Evolutionary conservation across 2,888 invertebrate species (phyloP).

Genomic region (Aporophyla lueneburgensis): DNA sequence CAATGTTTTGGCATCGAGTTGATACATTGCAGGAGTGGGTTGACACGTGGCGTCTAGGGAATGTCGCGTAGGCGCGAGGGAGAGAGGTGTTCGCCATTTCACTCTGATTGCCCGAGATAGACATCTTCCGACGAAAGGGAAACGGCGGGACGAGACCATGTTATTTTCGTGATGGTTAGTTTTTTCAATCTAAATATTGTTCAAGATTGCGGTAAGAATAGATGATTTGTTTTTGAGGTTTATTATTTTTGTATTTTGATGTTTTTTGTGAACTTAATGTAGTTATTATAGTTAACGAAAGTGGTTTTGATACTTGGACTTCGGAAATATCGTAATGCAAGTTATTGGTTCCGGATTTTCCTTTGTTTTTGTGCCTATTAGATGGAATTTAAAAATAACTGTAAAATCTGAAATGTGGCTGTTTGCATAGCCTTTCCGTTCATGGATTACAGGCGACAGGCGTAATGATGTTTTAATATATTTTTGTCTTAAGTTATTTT

Average conservation of each 20-base stretch:
- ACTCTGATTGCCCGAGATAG: slow-evolving; percentile 83
- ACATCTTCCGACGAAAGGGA: slow-evolving; percentile 85
- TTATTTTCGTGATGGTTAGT: slow-evolving; percentile 80
- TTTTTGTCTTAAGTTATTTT: neutral
- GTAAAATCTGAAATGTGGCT: neutral
- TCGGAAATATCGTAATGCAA: neutral
- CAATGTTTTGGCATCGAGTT: slow-evolving; percentile 76
- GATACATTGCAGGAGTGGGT: slow-evolving; percentile 79
- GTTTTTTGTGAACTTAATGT: slow-evolving; percentile 20
- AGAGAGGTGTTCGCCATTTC: slow-evolving; percentile 75
- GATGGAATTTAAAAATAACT: neutral
- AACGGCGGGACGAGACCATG: slow-evolving; percentile 79
- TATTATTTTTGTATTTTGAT: slow-evolving; percentile 34
- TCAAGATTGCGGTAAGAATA: slow-evolving; percentile 65
- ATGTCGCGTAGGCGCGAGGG: slow-evolving; percentile 78
- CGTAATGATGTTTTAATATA: neutral
- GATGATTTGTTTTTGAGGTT: slow-evolving; percentile 46
- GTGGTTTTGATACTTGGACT: slow-evolving; percentile 18
- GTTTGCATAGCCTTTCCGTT: neutral
- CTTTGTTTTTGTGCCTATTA: neutral
- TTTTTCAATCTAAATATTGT: slow-evolving; percentile 75
- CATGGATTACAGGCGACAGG: neutral
- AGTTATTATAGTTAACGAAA: neutral
- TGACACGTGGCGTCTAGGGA: slow-evolving; percentile 86
- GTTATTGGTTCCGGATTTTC: neutral